These are phyloP conservation scores for Acropora tenuis DNA, from an alignment of 64 coral and sea anemone species.

Conservation along the genomic window DNA sequence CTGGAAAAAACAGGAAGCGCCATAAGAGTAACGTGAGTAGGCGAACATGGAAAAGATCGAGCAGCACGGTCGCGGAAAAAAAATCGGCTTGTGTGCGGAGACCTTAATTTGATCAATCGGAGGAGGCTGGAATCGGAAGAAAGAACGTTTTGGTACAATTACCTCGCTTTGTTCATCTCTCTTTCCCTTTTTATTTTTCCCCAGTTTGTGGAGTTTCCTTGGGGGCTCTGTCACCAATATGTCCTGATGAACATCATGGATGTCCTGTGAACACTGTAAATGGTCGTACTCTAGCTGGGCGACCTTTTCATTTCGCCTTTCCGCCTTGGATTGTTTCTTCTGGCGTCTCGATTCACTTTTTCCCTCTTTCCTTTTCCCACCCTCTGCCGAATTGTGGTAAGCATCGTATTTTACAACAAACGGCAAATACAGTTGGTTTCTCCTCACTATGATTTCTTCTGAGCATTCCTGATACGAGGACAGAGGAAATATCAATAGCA, in stretches of 20 bases:
- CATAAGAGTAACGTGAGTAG: too few relatives aligned
- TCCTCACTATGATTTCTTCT: neutral
- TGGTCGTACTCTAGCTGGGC: neutral
- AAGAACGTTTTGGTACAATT: neutral
- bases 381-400: neutral
- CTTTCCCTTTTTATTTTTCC: neutral
- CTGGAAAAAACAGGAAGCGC: too few relatives aligned
- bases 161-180: conserved; percentile 6
- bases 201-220: neutral
- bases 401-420: conserved; percentile 70
- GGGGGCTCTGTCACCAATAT: neutral
- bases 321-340: neutral
- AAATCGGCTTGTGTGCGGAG: too few relatives aligned
- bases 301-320: neutral
- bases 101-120: too few relatives aligned
- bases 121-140: neutral
- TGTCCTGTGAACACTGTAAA: neutral
- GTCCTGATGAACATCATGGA: neutral
- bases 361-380: neutral
- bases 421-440: conserved; percentile 3
- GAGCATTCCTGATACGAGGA: conserved; percentile 45
- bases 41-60: too few relatives aligned
- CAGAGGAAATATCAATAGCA: neutral
- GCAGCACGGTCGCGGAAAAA: too few relatives aligned
- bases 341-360: neutral